Evolutionary conservation across 2,113 vertebrate species (phyloP).

Genomic region (Planiliza haematocheilus): DNA sequence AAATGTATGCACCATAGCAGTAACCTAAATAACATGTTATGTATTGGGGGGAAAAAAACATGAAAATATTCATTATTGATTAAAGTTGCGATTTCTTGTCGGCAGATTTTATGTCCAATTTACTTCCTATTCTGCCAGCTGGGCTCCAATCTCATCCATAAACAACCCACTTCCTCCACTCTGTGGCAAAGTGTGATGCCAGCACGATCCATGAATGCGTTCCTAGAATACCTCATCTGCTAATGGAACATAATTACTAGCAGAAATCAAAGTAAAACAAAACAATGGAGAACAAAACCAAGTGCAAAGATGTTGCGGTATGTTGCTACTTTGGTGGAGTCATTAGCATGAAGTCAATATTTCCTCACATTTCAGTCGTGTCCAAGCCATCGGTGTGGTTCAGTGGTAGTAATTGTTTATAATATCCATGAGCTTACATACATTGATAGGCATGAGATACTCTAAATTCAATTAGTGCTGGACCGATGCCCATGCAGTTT

Average conservation of each 20-base stretch:
- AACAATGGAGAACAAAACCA: not conserved
- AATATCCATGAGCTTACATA: not conserved
- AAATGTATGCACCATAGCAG: too few species aligned
- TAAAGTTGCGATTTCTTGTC: not conserved
- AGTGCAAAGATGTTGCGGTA: not conserved
- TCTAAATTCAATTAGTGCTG: slow-evolving; percentile 27
- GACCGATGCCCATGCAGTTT: slow-evolving; percentile 16
- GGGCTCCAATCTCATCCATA: not conserved
- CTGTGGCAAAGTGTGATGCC: too few species aligned
- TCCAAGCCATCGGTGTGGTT: slow-evolving; percentile 3
- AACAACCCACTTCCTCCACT: slow-evolving; percentile 7
- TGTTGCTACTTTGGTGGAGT: not conserved
- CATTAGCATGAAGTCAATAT: not conserved
- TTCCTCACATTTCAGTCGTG: not conserved
- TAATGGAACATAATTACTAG: not conserved
- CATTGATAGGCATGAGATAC: slow-evolving; percentile 20
- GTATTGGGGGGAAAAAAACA: not conserved
- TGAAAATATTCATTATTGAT: not conserved
- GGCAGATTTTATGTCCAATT: not conserved
- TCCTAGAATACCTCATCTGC: not conserved
- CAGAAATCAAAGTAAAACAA: not conserved
- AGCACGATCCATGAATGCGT: not conserved
- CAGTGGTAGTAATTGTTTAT: not conserved
- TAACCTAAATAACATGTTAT: too few species aligned
- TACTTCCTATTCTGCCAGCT: not conserved